A percentile compares a stretch with the other conserved stretches of the same genome.
phyloP scores from a whole-genome alignment of 2,113 vertebrate genomes.

The Saccopteryx leptura region DNA sequence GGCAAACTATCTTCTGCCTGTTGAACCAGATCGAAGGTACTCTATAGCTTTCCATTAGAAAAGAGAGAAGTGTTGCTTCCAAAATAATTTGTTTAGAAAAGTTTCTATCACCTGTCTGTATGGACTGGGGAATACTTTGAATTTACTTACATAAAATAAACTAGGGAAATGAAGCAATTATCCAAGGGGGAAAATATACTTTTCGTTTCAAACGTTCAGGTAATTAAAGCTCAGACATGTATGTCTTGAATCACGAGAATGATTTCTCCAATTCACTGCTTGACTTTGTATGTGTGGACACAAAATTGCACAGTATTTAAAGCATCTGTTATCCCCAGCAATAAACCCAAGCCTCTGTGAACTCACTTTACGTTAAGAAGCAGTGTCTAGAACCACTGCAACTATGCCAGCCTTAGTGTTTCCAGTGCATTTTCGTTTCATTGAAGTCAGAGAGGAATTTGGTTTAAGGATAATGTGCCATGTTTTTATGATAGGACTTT shows the following conservation, averaged over 20 bases:
- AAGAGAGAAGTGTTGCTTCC: neutral
- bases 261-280: conserved; percentile 56
- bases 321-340: conserved; percentile 59
- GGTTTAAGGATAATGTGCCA: conserved; percentile 38
- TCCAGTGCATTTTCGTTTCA: conserved; percentile 45
- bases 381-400: conserved; percentile 52
- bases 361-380: conserved; percentile 51
- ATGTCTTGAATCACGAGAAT: conserved; percentile 51
- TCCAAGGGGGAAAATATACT: neutral
- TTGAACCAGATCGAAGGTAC: neutral
- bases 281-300: conserved; percentile 45
- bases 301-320: conserved; percentile 58
- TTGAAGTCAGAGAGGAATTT: conserved; percentile 70
- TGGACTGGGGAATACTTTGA: neutral
- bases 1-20: neutral
- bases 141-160: neutral
- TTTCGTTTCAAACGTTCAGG: conserved; percentile 9
- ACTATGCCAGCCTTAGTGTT: conserved; percentile 63
- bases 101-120: neutral
- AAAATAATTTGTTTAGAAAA: neutral
- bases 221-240: conserved; percentile 52
- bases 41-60: neutral
- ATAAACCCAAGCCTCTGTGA: conserved; percentile 51
- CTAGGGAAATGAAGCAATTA: neutral
- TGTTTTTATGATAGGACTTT: neutral